A percentile compares a stretch with the other conserved stretches of the same genome.
Evolutionary conservation across 2,113 vertebrate genomes (phyloP).

Genomic region (Candoia aspera): DNA sequence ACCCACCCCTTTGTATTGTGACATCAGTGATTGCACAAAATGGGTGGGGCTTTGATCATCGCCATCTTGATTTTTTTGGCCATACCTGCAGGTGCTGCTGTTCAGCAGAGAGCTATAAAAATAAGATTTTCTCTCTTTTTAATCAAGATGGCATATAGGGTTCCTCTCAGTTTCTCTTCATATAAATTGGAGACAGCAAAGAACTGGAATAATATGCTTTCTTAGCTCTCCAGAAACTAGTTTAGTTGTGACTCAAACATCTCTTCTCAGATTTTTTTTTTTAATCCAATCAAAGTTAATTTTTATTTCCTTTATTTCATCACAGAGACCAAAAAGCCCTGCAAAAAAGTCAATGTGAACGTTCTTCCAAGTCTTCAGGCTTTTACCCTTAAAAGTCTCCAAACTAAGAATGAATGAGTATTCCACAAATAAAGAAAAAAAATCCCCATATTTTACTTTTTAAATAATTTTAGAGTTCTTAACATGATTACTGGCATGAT

Average conservation of each 20-base stretch:
- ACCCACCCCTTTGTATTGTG: not conserved
- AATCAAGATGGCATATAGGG: not conserved
- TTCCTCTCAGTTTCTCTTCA: not conserved
- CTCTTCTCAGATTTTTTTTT: not conserved
- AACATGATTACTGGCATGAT: not conserved
- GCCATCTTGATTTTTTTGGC: not conserved
- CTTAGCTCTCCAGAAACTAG: not conserved
- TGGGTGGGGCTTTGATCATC: not conserved
- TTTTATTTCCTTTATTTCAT: not conserved
- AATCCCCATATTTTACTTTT: not conserved
- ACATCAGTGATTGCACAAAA: not conserved
- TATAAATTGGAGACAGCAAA: not conserved
- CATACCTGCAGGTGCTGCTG: not conserved
- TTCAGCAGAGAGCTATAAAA: not conserved
- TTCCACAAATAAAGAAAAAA: not conserved
- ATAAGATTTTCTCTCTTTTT: constrained; percentile 1
- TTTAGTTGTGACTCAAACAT: not conserved
- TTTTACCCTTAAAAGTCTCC: not conserved
- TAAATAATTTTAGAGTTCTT: not conserved
- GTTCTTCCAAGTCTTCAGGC: not conserved
- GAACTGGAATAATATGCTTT: not conserved
- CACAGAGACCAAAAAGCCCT: not conserved
- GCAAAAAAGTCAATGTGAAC: not conserved
- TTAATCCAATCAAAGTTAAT: not conserved
- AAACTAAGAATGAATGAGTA: not conserved